These are phyloP conservation scores for Callochromis pleurospilus DNA, from an alignment of 2,113 vertebrate species.

Conservation along the genomic window DNA sequence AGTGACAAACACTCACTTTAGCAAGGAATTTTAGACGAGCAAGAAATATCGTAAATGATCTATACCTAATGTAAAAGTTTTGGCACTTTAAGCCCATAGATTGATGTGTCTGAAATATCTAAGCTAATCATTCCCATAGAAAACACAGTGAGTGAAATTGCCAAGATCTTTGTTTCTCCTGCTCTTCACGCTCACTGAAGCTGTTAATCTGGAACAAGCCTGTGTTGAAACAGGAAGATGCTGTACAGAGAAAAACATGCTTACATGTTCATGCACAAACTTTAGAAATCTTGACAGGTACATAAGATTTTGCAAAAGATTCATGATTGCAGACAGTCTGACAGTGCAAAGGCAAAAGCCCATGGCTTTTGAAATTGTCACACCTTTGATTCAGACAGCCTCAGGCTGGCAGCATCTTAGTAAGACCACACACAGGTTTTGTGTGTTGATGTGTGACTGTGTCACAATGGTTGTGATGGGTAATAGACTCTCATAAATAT, in stretches of 20 bases:
- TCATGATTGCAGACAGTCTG: background rate
- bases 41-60: background rate
- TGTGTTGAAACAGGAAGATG: background rate
- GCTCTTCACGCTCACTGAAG: background rate
- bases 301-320: background rate
- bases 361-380: constrained; percentile 7
- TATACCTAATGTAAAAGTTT: background rate
- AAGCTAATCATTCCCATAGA: background rate
- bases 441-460: background rate
- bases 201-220: background rate
- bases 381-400: constrained; percentile 10
- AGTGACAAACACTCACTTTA: background rate
- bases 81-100: background rate
- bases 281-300: background rate
- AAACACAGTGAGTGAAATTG: background rate
- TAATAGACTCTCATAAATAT: background rate
- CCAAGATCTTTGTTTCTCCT: background rate
- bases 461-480: background rate
- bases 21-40: background rate
- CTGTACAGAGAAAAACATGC: background rate
- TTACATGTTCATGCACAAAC: background rate
- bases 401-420: background rate
- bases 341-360: background rate
- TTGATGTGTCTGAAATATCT: background rate
- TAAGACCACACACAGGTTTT: background rate